Evolutionary conservation across 2,797 vertebrate species (phyloP), one percentile per base, ranked within the genome.

Genomic region (Balearica regulorum): DNA sequence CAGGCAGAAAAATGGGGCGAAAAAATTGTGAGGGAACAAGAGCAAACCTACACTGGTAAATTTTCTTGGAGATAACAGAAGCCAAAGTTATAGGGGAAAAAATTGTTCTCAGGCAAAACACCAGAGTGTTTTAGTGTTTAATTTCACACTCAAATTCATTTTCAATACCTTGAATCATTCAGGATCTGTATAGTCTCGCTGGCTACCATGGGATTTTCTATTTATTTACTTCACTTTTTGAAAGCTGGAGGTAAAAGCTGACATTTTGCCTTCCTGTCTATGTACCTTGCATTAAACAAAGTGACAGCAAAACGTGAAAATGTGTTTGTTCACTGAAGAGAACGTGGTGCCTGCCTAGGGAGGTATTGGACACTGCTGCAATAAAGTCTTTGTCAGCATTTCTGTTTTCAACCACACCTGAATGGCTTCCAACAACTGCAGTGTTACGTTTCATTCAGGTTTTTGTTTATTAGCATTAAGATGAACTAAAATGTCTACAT

Each of bases 321-420:
- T 5, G 0, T 64, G 5, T 60, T 41, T 89, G 46, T 71, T 86
- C 81, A 53, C 66, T 57, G 49, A 88, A 80, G 39, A 68, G 64
- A 72, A n/a, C 35, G 28, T 9, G 3, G 10, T 65, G 69, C 46
- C 54, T 93, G 35, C 20, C 46, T n/a, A 58, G 65, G 53, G 58
- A 94, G 43, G 37, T 88, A 37, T 10, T 73, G 44, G 14, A n/a
- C 43, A 11, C 37, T 66, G 51, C 19, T 89, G n/a, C 28, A 72
- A 16, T 68, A 60, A 93, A 89, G 19, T 37, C 26, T 84, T 80
- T 78, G 65, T 66, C 68, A 96, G 53, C 33, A 54, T 94, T 97
- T 95, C 78, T 90, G 81, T 62, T 96, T 95, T 79, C 96, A 91
- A 73, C 49, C 41, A 66, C 35, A 77, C n/a, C 78, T 84, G 70